Evolutionary conservation across 2,888 invertebrate genomes (phyloP).

Genomic region (Troides aeacus): DNA sequence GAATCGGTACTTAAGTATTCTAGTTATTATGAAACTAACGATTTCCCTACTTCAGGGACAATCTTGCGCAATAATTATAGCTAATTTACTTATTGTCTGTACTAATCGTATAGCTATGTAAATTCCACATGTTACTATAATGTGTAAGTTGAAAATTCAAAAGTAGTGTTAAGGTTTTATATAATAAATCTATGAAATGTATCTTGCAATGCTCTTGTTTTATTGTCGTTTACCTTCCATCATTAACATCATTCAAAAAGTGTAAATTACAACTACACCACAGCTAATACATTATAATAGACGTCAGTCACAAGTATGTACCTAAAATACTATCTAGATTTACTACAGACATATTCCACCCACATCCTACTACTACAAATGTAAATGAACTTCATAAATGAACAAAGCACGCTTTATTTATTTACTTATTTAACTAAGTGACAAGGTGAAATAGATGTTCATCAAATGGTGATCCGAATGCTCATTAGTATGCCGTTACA

Average conservation of each 20-base stretch:
- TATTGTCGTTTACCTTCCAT: constrained; percentile 39
- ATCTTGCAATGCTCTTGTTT: constrained; percentile 62
- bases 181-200: constrained; percentile 80
- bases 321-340: too few species aligned
- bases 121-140: constrained; percentile 77
- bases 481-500: too few species aligned
- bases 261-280: too few species aligned
- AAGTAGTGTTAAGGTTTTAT: constrained; percentile 79
- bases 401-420: too few species aligned
- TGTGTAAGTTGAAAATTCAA: constrained; percentile 70
- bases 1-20: constrained; percentile 68
- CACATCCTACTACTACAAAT: too few species aligned
- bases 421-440: too few species aligned
- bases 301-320: too few species aligned
- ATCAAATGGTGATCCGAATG: too few species aligned
- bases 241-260: background rate
- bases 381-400: too few species aligned
- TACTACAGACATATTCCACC: too few species aligned
- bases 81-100: constrained; percentile 71
- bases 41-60: constrained; percentile 56
- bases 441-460: too few species aligned
- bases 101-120: constrained; percentile 75
- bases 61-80: constrained; percentile 78
- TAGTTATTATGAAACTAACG: constrained; percentile 60
- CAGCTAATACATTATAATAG: too few species aligned